Base-by-base conservation (phyloP, 2,888 invertebrate species). In the Lathronympha strigana region DNA sequence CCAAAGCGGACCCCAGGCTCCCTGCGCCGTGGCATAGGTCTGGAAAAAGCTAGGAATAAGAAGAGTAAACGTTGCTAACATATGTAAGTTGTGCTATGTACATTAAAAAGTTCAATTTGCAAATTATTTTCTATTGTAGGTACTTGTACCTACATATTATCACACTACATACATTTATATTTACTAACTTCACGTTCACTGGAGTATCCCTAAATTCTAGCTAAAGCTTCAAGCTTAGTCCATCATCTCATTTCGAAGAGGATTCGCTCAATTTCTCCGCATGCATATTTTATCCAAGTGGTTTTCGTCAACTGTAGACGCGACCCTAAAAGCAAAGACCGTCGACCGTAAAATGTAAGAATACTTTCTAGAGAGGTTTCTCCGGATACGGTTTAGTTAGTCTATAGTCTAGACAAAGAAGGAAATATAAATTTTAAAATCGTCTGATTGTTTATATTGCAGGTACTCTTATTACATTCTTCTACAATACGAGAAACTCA, bases 271-370 rank as follows among this genome's bases (percentile, higher is more conserved):
- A 61, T 61, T 51, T 45, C 45, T 6, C 21, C 45, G 28, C 45
- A 55, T 38, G 28, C 38, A 63, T 62, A 63, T 55, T 55, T 55
- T 49, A 63, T 55, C 36, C 28, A 45, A 54, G 33, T 45, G 55
- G 63, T 38, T 55, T 55, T 63, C 54, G 55, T 47, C 58, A 13
- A 60, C 23, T 25, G 38, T 55, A 49, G 25, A 55, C 47, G 36
- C 45, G 19, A 63, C 38, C 47, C 47, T 36, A 28, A 78, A 77
- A 76, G 70, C 63, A 72, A 67, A 66, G 68, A 75, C 72, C 75
- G 79, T 82, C 64, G 68, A 75, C 72, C 75, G 79, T 82, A 81
- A 84, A 81, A 81, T 82, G 77, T 76, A 75, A 81, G 79, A 75
- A 79, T 81, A 80, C 81, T 82, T 78, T 69, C 71, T 71, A 73